These are phyloP conservation scores for Chloropsis cyanopogon DNA, from an alignment of 2,113 vertebrate species.

Conservation along the genomic window DNA sequence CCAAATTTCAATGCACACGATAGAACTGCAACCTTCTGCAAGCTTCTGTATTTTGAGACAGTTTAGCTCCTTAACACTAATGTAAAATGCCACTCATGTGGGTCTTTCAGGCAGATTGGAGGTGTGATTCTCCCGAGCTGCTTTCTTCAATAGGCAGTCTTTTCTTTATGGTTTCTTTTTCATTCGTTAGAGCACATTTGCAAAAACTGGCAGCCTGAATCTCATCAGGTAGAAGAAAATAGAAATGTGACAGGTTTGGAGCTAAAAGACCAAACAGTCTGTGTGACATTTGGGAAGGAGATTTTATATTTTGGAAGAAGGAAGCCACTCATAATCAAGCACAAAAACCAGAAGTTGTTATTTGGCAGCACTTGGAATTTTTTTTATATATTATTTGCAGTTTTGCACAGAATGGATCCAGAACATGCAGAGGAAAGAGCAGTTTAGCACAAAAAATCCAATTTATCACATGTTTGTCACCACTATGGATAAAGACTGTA, in stretches of 20 bases:
- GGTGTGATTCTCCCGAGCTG: not conserved
- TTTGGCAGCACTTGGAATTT: not conserved
- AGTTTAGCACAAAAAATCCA: not conserved
- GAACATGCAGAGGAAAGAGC: not conserved
- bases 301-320: not conserved
- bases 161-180: not conserved
- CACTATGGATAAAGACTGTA: not conserved
- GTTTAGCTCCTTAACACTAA: not conserved
- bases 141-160: not conserved
- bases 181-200: not conserved
- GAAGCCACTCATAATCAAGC: not conserved
- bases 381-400: not conserved
- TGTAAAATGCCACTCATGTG: not conserved
- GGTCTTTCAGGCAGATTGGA: not conserved
- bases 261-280: not conserved
- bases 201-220: not conserved
- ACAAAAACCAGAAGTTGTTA: not conserved
- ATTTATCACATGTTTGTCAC: not conserved
- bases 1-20: not conserved
- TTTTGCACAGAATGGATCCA: not conserved
- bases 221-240: not conserved
- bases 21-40: not conserved
- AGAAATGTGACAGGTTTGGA: not conserved
- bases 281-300: not conserved
- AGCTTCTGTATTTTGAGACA: not conserved